Evolutionary conservation across 2,888 invertebrate genomes (phyloP).

Genomic region (Leptothorax acervorum): DNA sequence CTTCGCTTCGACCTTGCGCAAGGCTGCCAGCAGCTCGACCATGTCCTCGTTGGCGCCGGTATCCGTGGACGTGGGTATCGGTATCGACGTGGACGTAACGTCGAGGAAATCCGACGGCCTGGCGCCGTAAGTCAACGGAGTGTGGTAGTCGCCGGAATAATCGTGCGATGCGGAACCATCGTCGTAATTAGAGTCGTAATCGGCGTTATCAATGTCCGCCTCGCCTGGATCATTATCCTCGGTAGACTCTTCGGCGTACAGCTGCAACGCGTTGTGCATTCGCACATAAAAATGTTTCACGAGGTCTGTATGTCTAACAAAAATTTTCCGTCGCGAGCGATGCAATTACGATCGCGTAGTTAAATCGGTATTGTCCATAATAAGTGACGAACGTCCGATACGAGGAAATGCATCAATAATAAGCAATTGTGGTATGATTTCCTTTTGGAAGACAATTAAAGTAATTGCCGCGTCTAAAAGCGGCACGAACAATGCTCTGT

Average conservation of each 20-base stretch:
- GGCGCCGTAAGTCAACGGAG: constrained; percentile 43
- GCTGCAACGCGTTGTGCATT: constrained; percentile 63
- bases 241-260: constrained; percentile 77
- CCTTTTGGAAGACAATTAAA: constrained; percentile 2
- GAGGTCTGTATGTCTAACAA: not conserved
- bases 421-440: constrained; percentile 31
- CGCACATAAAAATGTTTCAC: not conserved
- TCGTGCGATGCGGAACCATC: constrained; percentile 68
- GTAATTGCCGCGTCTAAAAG: constrained; percentile 34
- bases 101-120: constrained; percentile 62
- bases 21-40: constrained; percentile 67
- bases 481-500: not conserved
- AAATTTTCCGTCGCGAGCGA: not conserved
- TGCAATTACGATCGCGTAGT: not conserved
- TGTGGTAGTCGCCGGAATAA: constrained; percentile 58
- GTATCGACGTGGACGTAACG: constrained; percentile 55
- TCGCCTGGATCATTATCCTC: constrained; percentile 74
- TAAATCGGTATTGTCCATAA: constrained; percentile 13
- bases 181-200: constrained; percentile 78
- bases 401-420: constrained; percentile 22
- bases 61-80: constrained; percentile 57
- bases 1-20: constrained; percentile 59
- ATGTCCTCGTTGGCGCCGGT: constrained; percentile 28
- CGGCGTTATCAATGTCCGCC: constrained; percentile 71
- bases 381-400: not conserved